Percentiles rank a stretch among this genome's conserved stretches.
These are phyloP conservation scores for Passer domesticus DNA, from an alignment of 2,113 vertebrate genomes.

Conservation along the genomic window DNA sequence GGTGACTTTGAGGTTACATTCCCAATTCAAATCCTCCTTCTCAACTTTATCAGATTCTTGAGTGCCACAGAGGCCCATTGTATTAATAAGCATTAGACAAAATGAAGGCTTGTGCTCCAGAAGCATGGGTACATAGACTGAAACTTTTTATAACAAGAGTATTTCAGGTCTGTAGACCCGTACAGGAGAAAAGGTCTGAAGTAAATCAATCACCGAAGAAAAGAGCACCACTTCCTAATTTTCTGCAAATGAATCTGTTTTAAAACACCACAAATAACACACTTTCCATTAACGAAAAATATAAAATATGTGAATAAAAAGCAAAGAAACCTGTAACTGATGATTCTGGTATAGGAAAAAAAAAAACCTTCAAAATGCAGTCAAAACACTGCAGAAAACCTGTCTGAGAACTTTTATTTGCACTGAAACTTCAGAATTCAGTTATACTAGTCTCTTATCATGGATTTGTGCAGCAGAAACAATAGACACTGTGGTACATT, in stretches of 20 bases:
- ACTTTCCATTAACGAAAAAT: neutral
- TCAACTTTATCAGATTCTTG: neutral
- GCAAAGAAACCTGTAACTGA: neutral
- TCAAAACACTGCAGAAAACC: neutral
- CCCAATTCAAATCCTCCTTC: neutral
- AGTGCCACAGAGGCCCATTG: neutral
- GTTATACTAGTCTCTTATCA: neutral
- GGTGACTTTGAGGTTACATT: neutral
- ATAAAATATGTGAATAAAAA: neutral
- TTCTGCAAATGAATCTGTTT: neutral
- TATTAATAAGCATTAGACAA: neutral
- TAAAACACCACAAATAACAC: neutral
- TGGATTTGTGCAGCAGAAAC: neutral
- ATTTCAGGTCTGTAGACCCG: neutral
- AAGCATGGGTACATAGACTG: neutral
- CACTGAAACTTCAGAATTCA: neutral
- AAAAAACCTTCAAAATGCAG: neutral
- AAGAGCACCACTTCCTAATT: neutral
- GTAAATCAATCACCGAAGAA: neutral
- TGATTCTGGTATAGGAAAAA: fast-evolving
- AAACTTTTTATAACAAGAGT: neutral
- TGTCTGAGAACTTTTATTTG: neutral
- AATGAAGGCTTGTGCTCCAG: neutral
- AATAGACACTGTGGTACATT: neutral
- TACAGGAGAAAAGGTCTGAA: neutral